Base-by-base conservation (phyloP, 1,140 invertebrate genomes). In the Psix sp. region DNA sequence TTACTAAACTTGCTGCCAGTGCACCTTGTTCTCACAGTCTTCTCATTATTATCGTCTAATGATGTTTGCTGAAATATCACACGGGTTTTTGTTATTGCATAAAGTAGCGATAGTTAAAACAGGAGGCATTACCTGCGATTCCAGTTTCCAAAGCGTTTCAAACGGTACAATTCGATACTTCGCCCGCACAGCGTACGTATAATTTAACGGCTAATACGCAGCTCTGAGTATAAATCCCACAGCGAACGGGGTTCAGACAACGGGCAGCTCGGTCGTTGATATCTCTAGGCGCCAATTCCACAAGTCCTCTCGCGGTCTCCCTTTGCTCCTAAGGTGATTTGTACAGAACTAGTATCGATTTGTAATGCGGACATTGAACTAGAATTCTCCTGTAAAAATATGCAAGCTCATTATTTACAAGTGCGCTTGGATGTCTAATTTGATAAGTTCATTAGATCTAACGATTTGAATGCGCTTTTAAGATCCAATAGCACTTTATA, bases 91-190 rank as follows among this genome's bases (percentile, higher is more conserved):
- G 60, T 66, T 60, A 66, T 66, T 73, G 40, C 70, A 48, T 46
- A 60, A 66, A 66, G 54, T 36, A 60, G 60, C 52, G 60, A 65
- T 73, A 60, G 54, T 39, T 42, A 26, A 52, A 39, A 48, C 70
- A 21, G 45, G 14, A 29, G 60, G 39, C 13, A 65, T 72, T 59
- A 65, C 60, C 35, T 17, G 59, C 46, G 68, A 65, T 72, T 72
- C 68, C 51, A 67, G 71, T 67, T 67, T 43, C 67, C 48, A 42
- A 52, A 74, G 54, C 13, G 38, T 59, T 42, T 33, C 39, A 39
- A 65, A 74, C 72, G 65, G 72, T 74, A 74, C 72, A 74, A 74
- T 74, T 65, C 59, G 65, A 68, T 18, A 11, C 48, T 73, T 73
- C 68, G 40, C 45, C 40, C 68, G 59, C 68, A 11, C 49, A 10